These are phyloP conservation scores for Takifugu flavidus DNA, from an alignment of 2,113 vertebrate species.

Conservation along the genomic window DNA sequence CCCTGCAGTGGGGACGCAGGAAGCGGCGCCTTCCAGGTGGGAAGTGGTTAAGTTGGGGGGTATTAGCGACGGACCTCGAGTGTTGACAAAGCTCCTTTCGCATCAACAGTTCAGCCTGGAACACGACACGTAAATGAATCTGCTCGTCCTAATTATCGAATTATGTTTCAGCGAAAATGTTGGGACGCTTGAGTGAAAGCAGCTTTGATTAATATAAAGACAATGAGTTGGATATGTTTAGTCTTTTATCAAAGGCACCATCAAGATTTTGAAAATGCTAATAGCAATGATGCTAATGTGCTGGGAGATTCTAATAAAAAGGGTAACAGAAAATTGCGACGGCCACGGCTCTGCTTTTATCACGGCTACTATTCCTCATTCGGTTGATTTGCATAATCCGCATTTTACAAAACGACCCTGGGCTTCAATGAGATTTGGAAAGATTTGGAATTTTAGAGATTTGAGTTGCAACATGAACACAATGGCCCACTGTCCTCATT, in stretches of 20 bases:
- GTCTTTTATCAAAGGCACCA: constrained; percentile 10
- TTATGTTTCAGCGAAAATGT: neutral
- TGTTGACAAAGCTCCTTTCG: neutral
- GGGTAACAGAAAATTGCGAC: constrained; percentile 10
- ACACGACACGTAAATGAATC: neutral
- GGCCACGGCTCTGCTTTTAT: constrained; percentile 4
- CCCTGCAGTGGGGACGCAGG: neutral
- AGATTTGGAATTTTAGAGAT: constrained; percentile 13
- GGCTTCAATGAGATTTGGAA: neutral
- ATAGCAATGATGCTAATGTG: constrained; percentile 11
- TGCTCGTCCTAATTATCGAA: neutral
- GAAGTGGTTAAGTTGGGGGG: neutral
- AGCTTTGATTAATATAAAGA: neutral
- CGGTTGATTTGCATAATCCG: constrained; percentile 1
- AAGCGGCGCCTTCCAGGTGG: neutral
- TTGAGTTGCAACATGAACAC: neutral
- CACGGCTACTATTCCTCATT: constrained; percentile 1
- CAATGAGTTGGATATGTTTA: neutral
- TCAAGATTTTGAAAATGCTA: constrained; percentile 5
- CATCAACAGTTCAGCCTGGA: neutral
- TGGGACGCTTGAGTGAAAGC: neutral
- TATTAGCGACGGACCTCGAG: neutral
- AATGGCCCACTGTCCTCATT: too few relatives aligned
- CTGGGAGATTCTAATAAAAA: constrained; percentile 11
- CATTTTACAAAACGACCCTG: too few relatives aligned